Evolutionary conservation across 2,888 invertebrate species (phyloP), one percentile per base, ranked within the genome.

Genomic region (Trachelus stipa): DNA sequence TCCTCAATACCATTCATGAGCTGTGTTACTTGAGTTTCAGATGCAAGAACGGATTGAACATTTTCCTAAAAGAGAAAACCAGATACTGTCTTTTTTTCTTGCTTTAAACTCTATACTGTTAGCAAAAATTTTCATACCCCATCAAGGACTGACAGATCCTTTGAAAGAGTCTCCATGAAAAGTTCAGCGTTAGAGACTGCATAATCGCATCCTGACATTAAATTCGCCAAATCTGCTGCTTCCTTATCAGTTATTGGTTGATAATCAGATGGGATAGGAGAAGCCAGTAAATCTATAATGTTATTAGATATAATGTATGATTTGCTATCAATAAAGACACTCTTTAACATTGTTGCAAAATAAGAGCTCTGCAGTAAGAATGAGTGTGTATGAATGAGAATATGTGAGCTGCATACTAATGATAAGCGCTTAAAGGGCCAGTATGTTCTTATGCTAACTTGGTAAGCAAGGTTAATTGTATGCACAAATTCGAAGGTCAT

Each of bases 41-140:
- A 97, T n/a, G 96, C 96, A 92, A 98, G 93, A 76, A 98, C 97
- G 86, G 96, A 97, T 91, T 98, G 96, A 80, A 98, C 96, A 92
- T 98, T 98, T 88, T 97, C 97, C 93, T 95, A 79, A n/a, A 85
- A 83, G 76, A 31, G 12, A 9, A 31, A 71, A 71, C 12, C 23
- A 56, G 9, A 23, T 23, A 23, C 56, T 56, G 33, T 76, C 31
- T 69, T 12, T 30, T 71, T 4, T 11, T 30, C 30, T n/a, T 68
- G 31, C 12, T 75, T 3, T 12, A 34, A 40, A 76, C 34, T 74
- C 35, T 40, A 74, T 68, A 30, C 34, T 31, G 30, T 69, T 6
- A 15, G 40, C 1, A n/a, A n/a, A n/a, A 31, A 31, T 34, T 71
- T 78, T 9, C 76, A 30, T 91, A 96, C 96, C 84, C 97, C 97